Percentiles rank a stretch among this genome's conserved stretches.
Evolutionary conservation across 2,888 invertebrate genomes (phyloP).

Genomic region (Dynastes maya): DNA sequence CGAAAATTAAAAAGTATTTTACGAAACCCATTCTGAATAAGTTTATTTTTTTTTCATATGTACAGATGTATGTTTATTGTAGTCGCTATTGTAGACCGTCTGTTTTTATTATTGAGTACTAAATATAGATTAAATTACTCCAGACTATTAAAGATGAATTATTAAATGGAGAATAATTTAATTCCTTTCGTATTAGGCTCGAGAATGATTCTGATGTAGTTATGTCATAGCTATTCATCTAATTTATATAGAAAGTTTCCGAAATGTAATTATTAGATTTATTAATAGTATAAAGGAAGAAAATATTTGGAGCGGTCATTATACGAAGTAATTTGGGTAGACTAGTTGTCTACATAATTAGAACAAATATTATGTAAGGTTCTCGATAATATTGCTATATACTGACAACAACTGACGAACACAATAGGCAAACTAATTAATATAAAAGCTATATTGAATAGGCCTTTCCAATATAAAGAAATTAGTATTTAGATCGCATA

Average conservation of each 20-base stretch:
- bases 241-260: slow-evolving; percentile 34
- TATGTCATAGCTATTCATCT: not conserved
- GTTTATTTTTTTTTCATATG: slow-evolving; percentile 44
- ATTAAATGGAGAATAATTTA: not conserved
- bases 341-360: slow-evolving; percentile 5
- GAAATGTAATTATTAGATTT: slow-evolving; percentile 7
- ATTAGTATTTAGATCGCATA: no score
- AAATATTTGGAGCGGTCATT: slow-evolving; percentile 24
- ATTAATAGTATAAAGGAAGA: slow-evolving; percentile 3
- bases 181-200: not conserved
- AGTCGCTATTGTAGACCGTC: not conserved
- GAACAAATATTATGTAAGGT: slow-evolving; percentile 31
- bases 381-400: not conserved
- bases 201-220: not conserved
- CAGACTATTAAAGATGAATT: no score
- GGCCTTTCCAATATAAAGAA: no score
- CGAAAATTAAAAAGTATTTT: slow-evolving; percentile 47
- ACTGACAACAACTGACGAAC: not conserved
- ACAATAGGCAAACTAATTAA: not conserved
- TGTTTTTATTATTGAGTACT: slow-evolving; percentile 10
- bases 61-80: slow-evolving; percentile 2
- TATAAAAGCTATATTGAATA: no score
- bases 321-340: slow-evolving; percentile 17
- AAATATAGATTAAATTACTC: slow-evolving; percentile 11
- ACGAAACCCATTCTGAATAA: slow-evolving; percentile 43